Conservation (phyloP, 2,888 invertebrate species). For the Camptogramma bilineatum region DNA sequence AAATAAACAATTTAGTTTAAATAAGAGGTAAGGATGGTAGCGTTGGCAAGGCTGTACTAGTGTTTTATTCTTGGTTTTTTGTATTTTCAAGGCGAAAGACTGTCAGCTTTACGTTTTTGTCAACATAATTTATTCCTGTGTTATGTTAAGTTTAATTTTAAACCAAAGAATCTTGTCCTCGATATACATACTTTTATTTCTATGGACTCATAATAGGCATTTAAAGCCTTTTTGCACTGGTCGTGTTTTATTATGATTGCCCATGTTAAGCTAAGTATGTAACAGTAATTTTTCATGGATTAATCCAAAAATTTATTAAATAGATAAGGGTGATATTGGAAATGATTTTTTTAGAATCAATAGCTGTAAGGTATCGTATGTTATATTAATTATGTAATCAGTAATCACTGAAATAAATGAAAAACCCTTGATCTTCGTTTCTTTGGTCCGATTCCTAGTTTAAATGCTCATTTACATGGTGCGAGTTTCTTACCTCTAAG, state of each 20-base stretch:
- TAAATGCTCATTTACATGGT: too few relatives aligned
- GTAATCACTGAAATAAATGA: slow-evolving; percentile 85
- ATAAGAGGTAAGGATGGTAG: slow-evolving; percentile 51
- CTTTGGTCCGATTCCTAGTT: slow-evolving; percentile 40
- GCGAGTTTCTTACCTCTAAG: too few relatives aligned
- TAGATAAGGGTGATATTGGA: slow-evolving; percentile 84
- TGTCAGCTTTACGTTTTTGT: slow-evolving; percentile 46
- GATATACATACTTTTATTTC: slow-evolving; percentile 36
- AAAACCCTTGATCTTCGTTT: slow-evolving; percentile 66
- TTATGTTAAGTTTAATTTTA: slow-evolving; percentile 56
- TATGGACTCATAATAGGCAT: slow-evolving; percentile 28
- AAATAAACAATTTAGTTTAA: slow-evolving; percentile 68
- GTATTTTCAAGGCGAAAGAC: slow-evolving; percentile 49
- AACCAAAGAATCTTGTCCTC: slow-evolving; percentile 44
- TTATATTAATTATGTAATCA: slow-evolving; percentile 84
- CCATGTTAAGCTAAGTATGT: slow-evolving; percentile 60
- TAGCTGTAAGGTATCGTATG: slow-evolving; percentile 83
- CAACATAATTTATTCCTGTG: slow-evolving; percentile 58
- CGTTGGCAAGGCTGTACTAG: slow-evolving; percentile 64
- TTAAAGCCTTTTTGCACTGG: slow-evolving; percentile 29
- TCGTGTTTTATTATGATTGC: slow-evolving; percentile 44
- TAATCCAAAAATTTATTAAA: slow-evolving; percentile 80
- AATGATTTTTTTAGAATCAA: slow-evolving; percentile 86
- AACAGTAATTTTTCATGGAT: slow-evolving; percentile 78
- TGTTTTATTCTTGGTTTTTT: slow-evolving; percentile 33